These are phyloP conservation scores for Eurois occulta DNA, from an alignment of 2,888 invertebrate genomes.

Conservation along the genomic window DNA sequence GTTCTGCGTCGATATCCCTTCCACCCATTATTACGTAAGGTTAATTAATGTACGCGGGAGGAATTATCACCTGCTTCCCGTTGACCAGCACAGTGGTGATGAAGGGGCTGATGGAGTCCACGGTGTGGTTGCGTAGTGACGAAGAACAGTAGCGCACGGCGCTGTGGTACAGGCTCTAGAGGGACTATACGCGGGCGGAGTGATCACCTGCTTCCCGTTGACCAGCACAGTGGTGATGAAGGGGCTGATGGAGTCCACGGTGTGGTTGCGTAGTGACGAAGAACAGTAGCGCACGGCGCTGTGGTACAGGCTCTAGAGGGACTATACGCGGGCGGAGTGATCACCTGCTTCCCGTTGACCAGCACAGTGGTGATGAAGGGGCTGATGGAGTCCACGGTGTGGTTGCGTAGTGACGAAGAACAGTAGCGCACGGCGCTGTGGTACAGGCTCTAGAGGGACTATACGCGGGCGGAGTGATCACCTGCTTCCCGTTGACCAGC, in stretches of 20 bases:
- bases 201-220: slow-evolving; percentile 98
- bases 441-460: slow-evolving; percentile 93
- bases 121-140: slow-evolving; percentile 97
- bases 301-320: no score
- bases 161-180: no score
- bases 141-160: slow-evolving; percentile 99
- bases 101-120: slow-evolving; percentile 99
- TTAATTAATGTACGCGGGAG: no score
- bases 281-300: no score
- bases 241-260: slow-evolving; percentile 99
- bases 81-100: slow-evolving; percentile 99
- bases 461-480: slow-evolving; percentile 72
- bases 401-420: slow-evolving; percentile 97
- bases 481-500: slow-evolving; percentile 99
- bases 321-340: background rate
- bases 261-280: slow-evolving; percentile 97
- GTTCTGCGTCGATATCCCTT: background rate
- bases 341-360: slow-evolving; percentile 98
- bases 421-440: no score
- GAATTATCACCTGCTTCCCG: slow-evolving; percentile 97
- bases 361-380: slow-evolving; percentile 99
- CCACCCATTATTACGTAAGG: background rate
- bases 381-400: slow-evolving; percentile 99
- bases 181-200: no score
- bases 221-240: slow-evolving; percentile 99